These are phyloP conservation scores for Hyperoplus lanceolatus DNA, from an alignment of 2,797 vertebrate species.

Conservation along the genomic window DNA sequence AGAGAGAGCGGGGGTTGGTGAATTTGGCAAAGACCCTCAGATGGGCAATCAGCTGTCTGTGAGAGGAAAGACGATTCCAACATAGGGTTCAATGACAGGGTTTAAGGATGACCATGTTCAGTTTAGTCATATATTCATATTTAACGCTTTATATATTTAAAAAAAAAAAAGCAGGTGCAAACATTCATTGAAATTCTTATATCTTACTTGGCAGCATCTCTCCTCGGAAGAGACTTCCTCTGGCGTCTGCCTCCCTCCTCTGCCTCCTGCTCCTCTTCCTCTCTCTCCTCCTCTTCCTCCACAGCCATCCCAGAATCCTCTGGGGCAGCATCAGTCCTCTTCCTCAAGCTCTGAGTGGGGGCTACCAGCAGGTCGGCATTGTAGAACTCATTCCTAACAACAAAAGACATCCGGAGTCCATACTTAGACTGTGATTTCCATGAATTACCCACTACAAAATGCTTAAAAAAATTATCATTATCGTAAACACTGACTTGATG, in stretches of 20 bases:
- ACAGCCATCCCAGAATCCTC: conserved; percentile 74
- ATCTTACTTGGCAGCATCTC: conserved; percentile 83
- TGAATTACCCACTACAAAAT: neutral
- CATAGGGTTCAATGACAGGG: neutral
- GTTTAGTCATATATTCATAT: too few species aligned
- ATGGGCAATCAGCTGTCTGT: conserved; percentile 92
- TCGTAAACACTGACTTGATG: conserved; percentile 86
- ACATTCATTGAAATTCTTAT: neutral
- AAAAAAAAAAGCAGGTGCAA: neutral
- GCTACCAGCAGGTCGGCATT: conserved; percentile 92
- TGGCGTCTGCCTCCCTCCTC: conserved; percentile 82
- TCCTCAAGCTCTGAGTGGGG: conserved; percentile 92
- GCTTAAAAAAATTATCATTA: neutral
- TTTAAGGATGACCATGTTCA: too few species aligned
- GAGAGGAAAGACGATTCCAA: neutral
- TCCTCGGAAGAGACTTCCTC: conserved; percentile 83
- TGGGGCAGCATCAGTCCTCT: conserved; percentile 55
- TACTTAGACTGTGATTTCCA: neutral
- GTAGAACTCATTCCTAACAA: conserved; percentile 93
- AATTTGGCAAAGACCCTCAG: conserved; percentile 96
- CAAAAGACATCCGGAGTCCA: neutral
- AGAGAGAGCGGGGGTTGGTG: conserved; percentile 93
- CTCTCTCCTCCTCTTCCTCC: conserved; percentile 76
- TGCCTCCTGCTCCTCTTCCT: conserved; percentile 70
- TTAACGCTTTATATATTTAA: neutral